Evolutionary conservation across 2,797 vertebrate genomes (phyloP).

Genomic region (Oreochromis grahami): DNA sequence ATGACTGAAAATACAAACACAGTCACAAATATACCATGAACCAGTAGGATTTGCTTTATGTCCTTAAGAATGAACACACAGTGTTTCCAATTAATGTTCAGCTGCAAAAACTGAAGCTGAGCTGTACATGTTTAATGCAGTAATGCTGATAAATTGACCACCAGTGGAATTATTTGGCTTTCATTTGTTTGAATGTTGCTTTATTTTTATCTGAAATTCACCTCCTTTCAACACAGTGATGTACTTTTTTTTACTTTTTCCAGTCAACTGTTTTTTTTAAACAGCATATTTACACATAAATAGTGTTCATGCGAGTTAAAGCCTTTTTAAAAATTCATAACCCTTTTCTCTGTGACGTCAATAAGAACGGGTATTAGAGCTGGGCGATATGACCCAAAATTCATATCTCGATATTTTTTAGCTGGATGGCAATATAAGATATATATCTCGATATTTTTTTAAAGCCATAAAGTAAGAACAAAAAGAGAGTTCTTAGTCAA

Average conservation of each 20-base stretch:
- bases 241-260: rapidly evolving
- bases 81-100: neutral
- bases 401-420: no score
- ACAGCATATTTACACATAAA: rapidly evolving
- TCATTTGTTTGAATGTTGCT: neutral
- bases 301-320: neutral
- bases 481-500: no score
- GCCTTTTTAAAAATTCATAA: neutral
- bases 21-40: neutral
- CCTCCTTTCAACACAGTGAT: neutral
- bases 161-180: neutral
- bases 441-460: no score
- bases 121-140: no score
- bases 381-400: no score
- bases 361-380: neutral
- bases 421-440: no score
- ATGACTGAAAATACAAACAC: neutral
- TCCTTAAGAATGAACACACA: neutral
- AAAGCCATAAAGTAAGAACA: no score
- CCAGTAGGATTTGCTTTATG: neutral
- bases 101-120: neutral
- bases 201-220: neutral
- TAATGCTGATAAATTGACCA: neutral
- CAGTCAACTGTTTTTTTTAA: neutral
- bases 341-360: neutral